These are phyloP conservation scores for Lanistes nyassanus DNA, from an alignment of 1,140 invertebrate genomes.

Conservation along the genomic window DNA sequence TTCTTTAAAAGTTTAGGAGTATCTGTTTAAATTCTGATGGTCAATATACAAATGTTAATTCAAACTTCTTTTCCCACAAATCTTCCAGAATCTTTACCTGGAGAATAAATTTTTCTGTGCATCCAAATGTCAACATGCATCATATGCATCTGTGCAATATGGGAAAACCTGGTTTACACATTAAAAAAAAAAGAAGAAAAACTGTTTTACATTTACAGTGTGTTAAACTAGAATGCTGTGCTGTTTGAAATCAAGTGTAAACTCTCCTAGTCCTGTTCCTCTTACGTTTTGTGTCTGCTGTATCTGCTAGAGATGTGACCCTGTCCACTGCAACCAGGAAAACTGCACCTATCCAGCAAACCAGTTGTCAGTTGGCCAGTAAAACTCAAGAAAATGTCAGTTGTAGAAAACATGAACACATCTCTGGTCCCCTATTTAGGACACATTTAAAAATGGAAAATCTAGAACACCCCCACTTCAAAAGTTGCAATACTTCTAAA, in stretches of 20 bases:
- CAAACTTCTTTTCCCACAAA: no score
- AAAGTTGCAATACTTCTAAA: not conserved
- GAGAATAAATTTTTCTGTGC: not conserved
- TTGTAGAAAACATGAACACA: no score
- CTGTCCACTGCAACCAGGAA: conserved; percentile 20
- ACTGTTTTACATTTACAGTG: not conserved
- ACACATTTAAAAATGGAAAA: not conserved
- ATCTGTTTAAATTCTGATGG: no score
- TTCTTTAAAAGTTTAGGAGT: no score
- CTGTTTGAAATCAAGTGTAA: not conserved
- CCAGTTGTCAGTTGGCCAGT: not conserved
- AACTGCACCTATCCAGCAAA: conserved; percentile 9
- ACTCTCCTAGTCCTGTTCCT: conserved; percentile 1
- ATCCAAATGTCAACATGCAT: not conserved
- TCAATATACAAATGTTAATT: no score
- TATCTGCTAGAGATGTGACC: conserved; percentile 76
- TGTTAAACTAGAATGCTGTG: not conserved
- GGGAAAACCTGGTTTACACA: not conserved
- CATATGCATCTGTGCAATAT: not conserved
- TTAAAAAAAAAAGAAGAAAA: not conserved
- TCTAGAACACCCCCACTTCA: not conserved
- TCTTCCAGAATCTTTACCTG: no score
- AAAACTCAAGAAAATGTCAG: not conserved
- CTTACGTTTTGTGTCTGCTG: conserved; percentile 74
- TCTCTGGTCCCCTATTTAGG: no score